Base-by-base conservation (phyloP, 2,797 vertebrate species). In the Chaetodon trifasciatus region DNA sequence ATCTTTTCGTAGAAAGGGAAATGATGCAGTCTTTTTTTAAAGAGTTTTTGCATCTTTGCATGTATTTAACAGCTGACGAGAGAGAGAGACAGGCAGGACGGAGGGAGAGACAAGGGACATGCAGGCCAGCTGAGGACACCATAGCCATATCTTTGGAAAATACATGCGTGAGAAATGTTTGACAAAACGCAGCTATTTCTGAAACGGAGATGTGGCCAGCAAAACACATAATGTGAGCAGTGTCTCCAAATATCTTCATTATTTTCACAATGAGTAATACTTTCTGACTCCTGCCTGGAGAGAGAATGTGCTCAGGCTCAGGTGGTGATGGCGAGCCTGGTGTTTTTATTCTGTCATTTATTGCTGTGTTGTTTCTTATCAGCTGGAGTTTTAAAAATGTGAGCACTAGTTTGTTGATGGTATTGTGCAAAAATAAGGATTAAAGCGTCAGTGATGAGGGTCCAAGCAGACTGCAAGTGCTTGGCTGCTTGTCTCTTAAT, bases 101-200 rank as follows among this genome's bases (percentile, higher is more conserved):
- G 17, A 52, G 37, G n/a, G 16, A 53, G 13, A 35, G 72, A 50
- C 2, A 47, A 24, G 2, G n/a, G 21, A 74, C 5, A 9, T 12
- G 5, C n/a, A 56, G 35, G 66, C 16, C 56, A 72, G 5, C 28
- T 53, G 28, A 79, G 71, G 67, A 74, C 64, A 69, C 40, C n/a
- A 1, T 17, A 2, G 9, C 4, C 35, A 16, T 3, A 10, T n/a
- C 60, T 37, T 21, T 46, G 1, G 58, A 24, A 72, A 24, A 50
- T n/a, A n/a, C n/a, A n/a, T 32, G 28, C 4, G 28, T 32, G 28
- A 32, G 28, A 32, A 32, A 32, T 32, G 28, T 32, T 32, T 32
- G 28, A 28, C 28, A 28, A 28, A 28, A 28, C 28, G 28, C 28
- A 32, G 2, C 28, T 32, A 32, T 32, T 32, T 32, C 28, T 32